These are phyloP conservation scores for Catalaphyllia jardinei DNA, from an alignment of 64 coral and sea anemone genomes.

Conservation along the genomic window DNA sequence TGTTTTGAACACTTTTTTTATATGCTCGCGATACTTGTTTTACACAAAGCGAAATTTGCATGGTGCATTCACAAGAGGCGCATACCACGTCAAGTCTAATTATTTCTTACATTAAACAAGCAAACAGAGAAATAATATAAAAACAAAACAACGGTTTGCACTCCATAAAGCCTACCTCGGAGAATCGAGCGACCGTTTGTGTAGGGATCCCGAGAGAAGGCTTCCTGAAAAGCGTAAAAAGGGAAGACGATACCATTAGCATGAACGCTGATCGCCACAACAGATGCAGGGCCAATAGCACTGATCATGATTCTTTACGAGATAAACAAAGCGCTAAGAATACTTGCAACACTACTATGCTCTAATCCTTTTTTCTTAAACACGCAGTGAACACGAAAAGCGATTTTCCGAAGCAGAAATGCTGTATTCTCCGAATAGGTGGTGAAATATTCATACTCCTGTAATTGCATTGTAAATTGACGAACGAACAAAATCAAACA, in stretches of 20 bases:
- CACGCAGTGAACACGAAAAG: conserved; percentile 6
- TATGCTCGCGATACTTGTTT: not conserved
- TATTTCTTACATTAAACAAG: conserved; percentile 97
- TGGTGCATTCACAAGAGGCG: conserved; percentile 13
- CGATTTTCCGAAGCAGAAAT: conserved; percentile 36
- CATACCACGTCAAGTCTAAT: conserved; percentile 90
- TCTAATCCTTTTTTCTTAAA: conserved; percentile 15
- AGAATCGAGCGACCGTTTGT: conserved; percentile 54
- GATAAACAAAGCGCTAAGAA: conserved; percentile 4
- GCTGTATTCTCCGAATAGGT: conserved; percentile 78
- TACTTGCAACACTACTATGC: not conserved
- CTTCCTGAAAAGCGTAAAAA: conserved; percentile 42
- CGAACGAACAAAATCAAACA: conserved; percentile 96
- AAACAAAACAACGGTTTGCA: conserved; percentile 90
- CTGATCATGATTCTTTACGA: not conserved
- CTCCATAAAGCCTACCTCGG: conserved; percentile 45
- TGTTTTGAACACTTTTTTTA: not conserved
- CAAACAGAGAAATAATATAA: conserved; percentile 90
- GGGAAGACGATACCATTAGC: conserved; percentile 68
- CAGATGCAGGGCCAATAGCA: conserved; percentile 2
- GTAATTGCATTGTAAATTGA: conserved; percentile 99
- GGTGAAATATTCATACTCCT: conserved; percentile 95
- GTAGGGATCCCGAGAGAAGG: conserved; percentile 20
- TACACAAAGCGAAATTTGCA: conserved; percentile 49
- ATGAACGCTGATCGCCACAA: conserved; percentile 3